A percentile compares a stretch with the other conserved stretches of the same genome.
phyloP scores from a whole-genome alignment of 2,888 invertebrate species.

The Agrotis puta region DNA sequence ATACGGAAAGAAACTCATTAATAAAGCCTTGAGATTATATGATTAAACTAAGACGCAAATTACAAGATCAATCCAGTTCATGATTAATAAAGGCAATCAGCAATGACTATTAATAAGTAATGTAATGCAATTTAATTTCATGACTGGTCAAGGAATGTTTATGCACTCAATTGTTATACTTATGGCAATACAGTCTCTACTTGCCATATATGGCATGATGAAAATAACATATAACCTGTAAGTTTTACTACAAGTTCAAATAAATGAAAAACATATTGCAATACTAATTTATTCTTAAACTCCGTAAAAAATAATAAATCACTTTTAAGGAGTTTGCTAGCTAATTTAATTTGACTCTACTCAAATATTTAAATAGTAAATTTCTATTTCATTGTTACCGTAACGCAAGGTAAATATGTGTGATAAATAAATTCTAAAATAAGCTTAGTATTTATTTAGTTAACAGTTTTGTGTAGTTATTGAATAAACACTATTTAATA shows the following conservation, averaged over 20 bases:
- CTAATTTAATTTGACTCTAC: neutral
- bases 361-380: neutral
- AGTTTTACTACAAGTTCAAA: neutral
- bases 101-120: neutral
- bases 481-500: no score
- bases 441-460: no score
- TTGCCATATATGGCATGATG: no score
- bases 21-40: neutral
- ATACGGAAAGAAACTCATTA: neutral
- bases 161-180: neutral
- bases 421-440: no score
- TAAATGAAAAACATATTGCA: neutral
- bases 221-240: no score
- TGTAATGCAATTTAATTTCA: conserved; percentile 8
- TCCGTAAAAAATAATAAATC: neutral
- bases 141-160: conserved; percentile 1
- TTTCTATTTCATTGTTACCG: no score
- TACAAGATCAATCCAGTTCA: conserved; percentile 19
- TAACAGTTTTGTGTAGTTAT: no score
- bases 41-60: conserved; percentile 3
- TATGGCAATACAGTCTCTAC: no score
- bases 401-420: no score
- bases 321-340: neutral
- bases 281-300: no score
- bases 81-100: conserved; percentile 34